Evolutionary conservation across 2,888 invertebrate species (phyloP), one percentile per base, ranked within the genome.

Genomic region (Palloptera scutellata): DNA sequence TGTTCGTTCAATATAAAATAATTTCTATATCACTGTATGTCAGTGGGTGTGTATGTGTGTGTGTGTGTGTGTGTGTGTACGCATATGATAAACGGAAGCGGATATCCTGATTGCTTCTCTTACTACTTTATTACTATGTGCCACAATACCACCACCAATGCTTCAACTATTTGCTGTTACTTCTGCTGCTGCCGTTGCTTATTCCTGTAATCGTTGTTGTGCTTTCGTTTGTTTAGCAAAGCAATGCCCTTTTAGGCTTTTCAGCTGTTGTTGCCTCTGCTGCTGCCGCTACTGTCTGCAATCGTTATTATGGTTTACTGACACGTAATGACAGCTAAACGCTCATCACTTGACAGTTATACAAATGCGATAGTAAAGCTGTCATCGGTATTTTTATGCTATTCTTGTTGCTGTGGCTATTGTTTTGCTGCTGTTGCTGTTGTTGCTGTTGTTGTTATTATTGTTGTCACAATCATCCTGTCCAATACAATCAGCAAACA

Each of bases 311-410:
- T 30, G 30, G 30, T 30, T 69, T 61, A 64, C 66, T 59, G 64
- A 54, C 58, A 58, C 61, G 40, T 64, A 69, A 69, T 69, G 66
- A 64, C 66, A 61, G 58, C 58, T 51, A 43, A 68, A 61, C 60
- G 60, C 64, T 63, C 54, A 62, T 30, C 30, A 30, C 30, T 30
- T 30, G 30, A 30, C 30, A 30, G 30, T 30, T 30, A 30, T 30
- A 30, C 6, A 30, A 4, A 30, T 30, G 6, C 30, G 30, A 30
- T 30, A 30, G 30, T 30, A 30, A 30, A 30, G 30, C 30, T 30
- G 30, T 30, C 30, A 30, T 30, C 15, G 13, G 48, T 15, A n/a
- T 13, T 30, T 30, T 30, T 30, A 5, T 48, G 48, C 11, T 48
- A 48, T 15, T 48, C 15, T 48, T 13, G 8, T 15, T 13, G n/a